A percentile compares a stretch with the other conserved stretches of the same genome.
phyloP scores from a whole-genome alignment of 2,113 vertebrate genomes.

The Rhineura floridana region DNA sequence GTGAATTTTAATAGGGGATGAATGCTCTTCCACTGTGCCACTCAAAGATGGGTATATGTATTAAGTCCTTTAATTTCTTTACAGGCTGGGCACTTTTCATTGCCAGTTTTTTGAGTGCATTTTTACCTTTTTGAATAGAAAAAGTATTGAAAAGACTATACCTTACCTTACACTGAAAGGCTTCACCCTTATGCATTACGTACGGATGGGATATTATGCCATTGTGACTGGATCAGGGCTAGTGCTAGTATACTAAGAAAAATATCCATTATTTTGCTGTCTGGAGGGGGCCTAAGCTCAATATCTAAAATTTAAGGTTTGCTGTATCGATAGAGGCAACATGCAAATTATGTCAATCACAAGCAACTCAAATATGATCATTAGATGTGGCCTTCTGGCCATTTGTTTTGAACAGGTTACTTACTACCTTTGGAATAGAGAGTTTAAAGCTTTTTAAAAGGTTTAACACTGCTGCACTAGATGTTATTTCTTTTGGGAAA shows the following conservation, averaged over 20 bases:
- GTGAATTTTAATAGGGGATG: too few species aligned
- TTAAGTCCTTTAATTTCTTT: too few species aligned
- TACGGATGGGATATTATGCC: neutral
- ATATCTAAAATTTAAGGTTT: neutral
- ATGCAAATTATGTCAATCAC: neutral
- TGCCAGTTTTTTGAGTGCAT: too few species aligned
- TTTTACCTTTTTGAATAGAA: too few species aligned
- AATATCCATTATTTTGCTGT: neutral
- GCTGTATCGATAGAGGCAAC: neutral
- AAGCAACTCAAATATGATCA: neutral
- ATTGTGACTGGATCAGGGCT: neutral
- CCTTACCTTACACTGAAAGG: neutral
- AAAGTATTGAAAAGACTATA: too few species aligned
- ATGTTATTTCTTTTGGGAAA: neutral
- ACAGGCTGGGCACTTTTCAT: too few species aligned
- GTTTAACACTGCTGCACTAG: neutral
- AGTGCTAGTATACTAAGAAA: neutral
- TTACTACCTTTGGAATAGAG: neutral
- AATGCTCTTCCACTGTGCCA: too few species aligned
- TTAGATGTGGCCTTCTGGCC: neutral
- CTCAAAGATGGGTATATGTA: too few species aligned
- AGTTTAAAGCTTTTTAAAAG: neutral
- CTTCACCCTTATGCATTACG: neutral
- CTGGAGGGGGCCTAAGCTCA: neutral
- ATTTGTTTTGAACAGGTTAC: neutral